phyloP scores from a whole-genome alignment of 2,113 vertebrate genomes.

The Pseudorasbora parva region DNA sequence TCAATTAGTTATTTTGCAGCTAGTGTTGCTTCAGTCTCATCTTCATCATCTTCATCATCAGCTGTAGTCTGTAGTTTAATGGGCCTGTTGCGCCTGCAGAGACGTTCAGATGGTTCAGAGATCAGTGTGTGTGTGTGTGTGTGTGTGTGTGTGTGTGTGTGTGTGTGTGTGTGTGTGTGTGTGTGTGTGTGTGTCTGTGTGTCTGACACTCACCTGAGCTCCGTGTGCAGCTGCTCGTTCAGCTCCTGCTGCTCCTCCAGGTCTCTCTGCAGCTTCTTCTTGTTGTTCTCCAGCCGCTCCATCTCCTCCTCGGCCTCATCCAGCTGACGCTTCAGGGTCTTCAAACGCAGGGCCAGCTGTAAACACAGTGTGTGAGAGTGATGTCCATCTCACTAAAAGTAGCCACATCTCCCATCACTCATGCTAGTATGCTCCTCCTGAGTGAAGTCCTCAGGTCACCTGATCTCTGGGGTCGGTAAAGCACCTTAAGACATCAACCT shows the following conservation, averaged over 20 bases:
- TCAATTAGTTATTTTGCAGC: too few relatives aligned
- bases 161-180: too few relatives aligned
- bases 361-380: neutral
- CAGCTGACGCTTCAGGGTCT: conserved; percentile 93
- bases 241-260: conserved; percentile 90
- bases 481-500: too few relatives aligned
- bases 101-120: neutral
- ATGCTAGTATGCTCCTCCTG: too few relatives aligned
- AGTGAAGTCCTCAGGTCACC: too few relatives aligned
- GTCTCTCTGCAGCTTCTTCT: conserved; percentile 94
- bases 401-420: too few relatives aligned
- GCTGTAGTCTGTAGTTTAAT: conserved; percentile 58
- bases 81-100: conserved; percentile 70
- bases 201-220: conserved; percentile 85
- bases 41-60: conserved; percentile 62
- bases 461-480: too few relatives aligned
- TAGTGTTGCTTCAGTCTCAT: conserved; percentile 61
- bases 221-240: conserved; percentile 87
- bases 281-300: conserved; percentile 87
- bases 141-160: neutral
- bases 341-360: conserved; percentile 91
- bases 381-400: too few relatives aligned
- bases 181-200: conserved; percentile 58
- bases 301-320: conserved; percentile 96
- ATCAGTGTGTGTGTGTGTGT: neutral